A percentile compares a stretch with the other conserved stretches of the same genome.
phyloP scores from a whole-genome alignment of 2,113 vertebrate species.

The Carlito syrichta region DNA sequence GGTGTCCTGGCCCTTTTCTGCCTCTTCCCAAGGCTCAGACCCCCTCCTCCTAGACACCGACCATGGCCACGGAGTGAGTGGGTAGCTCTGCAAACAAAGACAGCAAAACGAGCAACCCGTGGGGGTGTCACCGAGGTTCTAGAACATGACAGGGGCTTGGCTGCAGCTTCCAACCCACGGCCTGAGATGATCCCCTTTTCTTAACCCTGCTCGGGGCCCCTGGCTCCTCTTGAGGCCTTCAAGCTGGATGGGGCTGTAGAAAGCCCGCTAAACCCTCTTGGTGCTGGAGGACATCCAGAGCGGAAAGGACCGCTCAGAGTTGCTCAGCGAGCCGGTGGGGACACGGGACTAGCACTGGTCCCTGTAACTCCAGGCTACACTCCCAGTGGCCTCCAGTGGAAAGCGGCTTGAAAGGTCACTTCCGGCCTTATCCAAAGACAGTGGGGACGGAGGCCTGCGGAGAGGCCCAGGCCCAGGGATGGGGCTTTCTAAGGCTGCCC shows the following conservation, averaged over 20 bases:
- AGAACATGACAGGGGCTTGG: background rate
- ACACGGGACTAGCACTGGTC: accelerated
- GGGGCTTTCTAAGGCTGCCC: background rate
- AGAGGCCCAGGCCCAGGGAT: background rate
- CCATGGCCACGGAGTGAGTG: background rate
- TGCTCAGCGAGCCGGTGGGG: background rate
- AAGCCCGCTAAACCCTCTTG: too few relatives aligned
- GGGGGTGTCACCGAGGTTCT: accelerated
- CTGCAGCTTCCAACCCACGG: background rate
- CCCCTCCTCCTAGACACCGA: background rate
- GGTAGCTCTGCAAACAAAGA: background rate
- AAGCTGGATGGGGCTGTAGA: background rate
- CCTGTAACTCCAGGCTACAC: background rate
- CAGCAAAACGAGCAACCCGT: too few relatives aligned
- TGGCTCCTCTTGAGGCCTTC: background rate
- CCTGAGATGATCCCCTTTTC: background rate
- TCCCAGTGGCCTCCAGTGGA: accelerated
- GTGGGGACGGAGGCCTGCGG: background rate
- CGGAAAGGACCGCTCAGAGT: background rate
- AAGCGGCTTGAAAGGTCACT: background rate
- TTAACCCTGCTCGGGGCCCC: accelerated
- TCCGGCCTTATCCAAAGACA: background rate
- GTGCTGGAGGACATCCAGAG: background rate
- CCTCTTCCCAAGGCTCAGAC: accelerated
- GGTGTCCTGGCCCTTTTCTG: background rate